Evolutionary conservation across 2,888 invertebrate species (phyloP), one percentile per base, ranked within the genome.

Genomic region (Cantharis lateralis): DNA sequence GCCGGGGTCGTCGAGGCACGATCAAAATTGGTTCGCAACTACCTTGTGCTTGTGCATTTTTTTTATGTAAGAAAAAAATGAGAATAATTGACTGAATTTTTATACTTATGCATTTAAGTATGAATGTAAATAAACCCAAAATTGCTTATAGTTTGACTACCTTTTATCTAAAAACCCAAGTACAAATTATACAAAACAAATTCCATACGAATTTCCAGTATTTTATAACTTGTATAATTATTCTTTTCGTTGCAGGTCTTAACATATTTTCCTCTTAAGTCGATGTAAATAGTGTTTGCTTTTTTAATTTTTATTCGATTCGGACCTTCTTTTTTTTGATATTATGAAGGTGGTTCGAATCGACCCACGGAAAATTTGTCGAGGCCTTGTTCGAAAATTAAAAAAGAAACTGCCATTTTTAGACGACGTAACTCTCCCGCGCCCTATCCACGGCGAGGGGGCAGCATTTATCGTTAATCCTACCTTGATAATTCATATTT

Each of bases 101-200:
- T 80, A 80, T 80, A 80, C 78, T 78, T 78, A 75, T 81, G 77
- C 26, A 72, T 72, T 75, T 78, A 78, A 80, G 78, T 80, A 80
- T 80, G 80, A 78, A 74, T 80, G 79, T 78, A 81, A 81, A 80
- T 79, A 48, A 48, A 81, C 76, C 64, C 74, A 79, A 80, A 81
- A 81, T 84, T 85, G 85, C 85, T 85, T 85, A 84, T 86, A 85
- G 85, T 86, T 85, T 85, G 85, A 84, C 48, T 48, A 48, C n/a
- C 48, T n/a, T 48, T 48, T n/a, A 48, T 79, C 75, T 64, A 62
- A 20, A 70, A 68, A 61, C 18, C 48, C 48, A 48, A 81, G 80
- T 82, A 80, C 80, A 78, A 78, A 78, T 76, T 76, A 73, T 72
- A 72, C 32, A 63, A 68, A 70, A 71, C 70, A 24, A 70, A 77